Percentiles rank a stretch among this genome's conserved stretches.
Conservation (phyloP, 2,113 vertebrate species). For the Riparia riparia region DNA sequence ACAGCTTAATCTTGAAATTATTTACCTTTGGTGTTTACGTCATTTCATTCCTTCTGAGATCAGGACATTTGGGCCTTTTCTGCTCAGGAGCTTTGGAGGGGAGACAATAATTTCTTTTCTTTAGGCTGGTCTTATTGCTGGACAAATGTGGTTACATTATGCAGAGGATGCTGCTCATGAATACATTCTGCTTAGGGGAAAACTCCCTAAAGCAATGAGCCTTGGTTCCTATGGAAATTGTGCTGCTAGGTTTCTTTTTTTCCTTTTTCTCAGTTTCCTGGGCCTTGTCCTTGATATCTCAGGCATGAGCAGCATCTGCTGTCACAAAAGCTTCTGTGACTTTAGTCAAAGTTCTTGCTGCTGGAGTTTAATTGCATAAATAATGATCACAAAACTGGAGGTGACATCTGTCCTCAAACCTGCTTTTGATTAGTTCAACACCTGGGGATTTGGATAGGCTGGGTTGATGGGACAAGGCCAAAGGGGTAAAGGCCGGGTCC, state of each 20-base stretch:
- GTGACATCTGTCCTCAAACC: not conserved
- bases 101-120: not conserved
- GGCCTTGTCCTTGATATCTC: not conserved
- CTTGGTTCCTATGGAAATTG: not conserved
- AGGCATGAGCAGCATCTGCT: not conserved
- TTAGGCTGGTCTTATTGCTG: not conserved
- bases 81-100: not conserved
- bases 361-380: not conserved
- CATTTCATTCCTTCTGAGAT: not conserved
- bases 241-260: not conserved
- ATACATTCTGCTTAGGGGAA: not conserved
- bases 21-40: not conserved
- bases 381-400: not conserved
- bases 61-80: not conserved
- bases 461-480: not conserved
- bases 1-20: not conserved
- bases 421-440: not conserved
- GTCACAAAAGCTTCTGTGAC: not conserved
- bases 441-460: not conserved
- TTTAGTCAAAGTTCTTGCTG: not conserved
- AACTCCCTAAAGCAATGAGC: not conserved
- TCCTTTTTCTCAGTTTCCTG: not conserved
- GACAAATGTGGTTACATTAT: not conserved
- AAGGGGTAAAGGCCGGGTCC: accelerated
- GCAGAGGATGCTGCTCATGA: not conserved